These are phyloP conservation scores for Rana temporaria DNA, from an alignment of 2,113 vertebrate species.

Conservation along the genomic window DNA sequence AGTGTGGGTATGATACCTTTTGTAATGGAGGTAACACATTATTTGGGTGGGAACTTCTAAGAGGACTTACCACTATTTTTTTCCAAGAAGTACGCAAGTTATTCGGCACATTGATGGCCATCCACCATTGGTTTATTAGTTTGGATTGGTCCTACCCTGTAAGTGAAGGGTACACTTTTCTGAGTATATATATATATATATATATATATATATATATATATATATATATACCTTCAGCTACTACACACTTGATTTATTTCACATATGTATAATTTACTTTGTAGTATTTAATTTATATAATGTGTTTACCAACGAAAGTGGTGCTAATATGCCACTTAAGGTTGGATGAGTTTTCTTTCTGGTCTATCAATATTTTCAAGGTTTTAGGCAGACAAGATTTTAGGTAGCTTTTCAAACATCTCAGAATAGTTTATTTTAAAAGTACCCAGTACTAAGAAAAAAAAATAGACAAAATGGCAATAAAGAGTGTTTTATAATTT, in stretches of 20 bases:
- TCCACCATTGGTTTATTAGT: too few species aligned
- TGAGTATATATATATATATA: neutral
- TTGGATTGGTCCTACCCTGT: neutral
- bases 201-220: too few species aligned
- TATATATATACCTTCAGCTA: too few species aligned
- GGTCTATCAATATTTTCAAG: constrained; percentile 2
- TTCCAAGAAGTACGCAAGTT: too few species aligned
- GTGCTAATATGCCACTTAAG: constrained; percentile 23
- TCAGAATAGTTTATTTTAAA: constrained; percentile 11
- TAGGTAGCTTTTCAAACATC: constrained; percentile 27
- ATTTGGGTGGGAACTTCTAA: too few species aligned
- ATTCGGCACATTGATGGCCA: too few species aligned
- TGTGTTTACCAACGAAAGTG: neutral
- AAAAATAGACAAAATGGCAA: constrained; percentile 51
- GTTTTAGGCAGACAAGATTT: constrained; percentile 34
- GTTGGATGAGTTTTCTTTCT: constrained; percentile 5
- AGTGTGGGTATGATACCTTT: too few species aligned
- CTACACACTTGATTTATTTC: neutral
- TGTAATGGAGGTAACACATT: too few species aligned
- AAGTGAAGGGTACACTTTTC: constrained; percentile 11
- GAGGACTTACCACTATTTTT: too few species aligned
- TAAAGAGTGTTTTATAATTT: constrained; percentile 47
- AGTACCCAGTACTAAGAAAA: constrained; percentile 29
- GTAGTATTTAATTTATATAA: neutral
- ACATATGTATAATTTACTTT: neutral